These are phyloP conservation scores for Rhyacichthys aspro DNA, from an alignment of 2,797 vertebrate genomes.

Conservation along the genomic window DNA sequence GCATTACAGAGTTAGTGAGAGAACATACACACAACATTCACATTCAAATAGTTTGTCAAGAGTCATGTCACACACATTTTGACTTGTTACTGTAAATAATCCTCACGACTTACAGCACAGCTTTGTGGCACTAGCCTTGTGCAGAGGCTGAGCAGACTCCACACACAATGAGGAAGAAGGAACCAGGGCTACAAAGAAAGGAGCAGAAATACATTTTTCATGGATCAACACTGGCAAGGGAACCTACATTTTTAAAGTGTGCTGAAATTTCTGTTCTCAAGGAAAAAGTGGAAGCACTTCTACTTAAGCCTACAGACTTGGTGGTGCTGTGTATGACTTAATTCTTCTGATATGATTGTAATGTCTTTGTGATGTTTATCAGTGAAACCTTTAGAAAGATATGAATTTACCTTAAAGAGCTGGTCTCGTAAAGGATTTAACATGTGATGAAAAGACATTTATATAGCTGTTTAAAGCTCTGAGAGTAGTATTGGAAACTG, in stretches of 20 bases:
- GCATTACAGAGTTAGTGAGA: too few species aligned
- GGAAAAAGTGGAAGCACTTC: not conserved
- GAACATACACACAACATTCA: too few species aligned
- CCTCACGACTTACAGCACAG: too few species aligned
- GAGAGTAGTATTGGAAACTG: too few species aligned
- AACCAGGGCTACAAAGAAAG: not conserved
- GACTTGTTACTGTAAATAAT: too few species aligned
- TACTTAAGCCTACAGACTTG: not conserved
- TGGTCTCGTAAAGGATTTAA: conserved; percentile 6
- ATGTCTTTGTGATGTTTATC: conserved; percentile 6
- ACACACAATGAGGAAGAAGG: too few species aligned
- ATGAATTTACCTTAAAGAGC: not conserved
- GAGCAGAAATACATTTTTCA: conserved; percentile 15
- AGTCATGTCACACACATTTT: too few species aligned
- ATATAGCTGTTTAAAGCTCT: too few species aligned
- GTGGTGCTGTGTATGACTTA: not conserved
- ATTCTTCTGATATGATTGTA: conserved; percentile 29
- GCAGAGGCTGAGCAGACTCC: too few species aligned
- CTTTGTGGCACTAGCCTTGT: too few species aligned
- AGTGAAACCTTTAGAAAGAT: too few species aligned
- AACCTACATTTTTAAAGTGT: conserved; percentile 8
- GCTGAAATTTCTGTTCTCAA: conserved; percentile 14
- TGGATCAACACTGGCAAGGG: conserved; percentile 15
- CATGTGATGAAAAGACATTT: conserved; percentile 7
- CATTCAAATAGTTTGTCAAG: too few species aligned